Evolutionary conservation across 2,113 vertebrate genomes (phyloP), one percentile per base, ranked within the genome.

Genomic region (Anarrhichthys ocellatus): DNA sequence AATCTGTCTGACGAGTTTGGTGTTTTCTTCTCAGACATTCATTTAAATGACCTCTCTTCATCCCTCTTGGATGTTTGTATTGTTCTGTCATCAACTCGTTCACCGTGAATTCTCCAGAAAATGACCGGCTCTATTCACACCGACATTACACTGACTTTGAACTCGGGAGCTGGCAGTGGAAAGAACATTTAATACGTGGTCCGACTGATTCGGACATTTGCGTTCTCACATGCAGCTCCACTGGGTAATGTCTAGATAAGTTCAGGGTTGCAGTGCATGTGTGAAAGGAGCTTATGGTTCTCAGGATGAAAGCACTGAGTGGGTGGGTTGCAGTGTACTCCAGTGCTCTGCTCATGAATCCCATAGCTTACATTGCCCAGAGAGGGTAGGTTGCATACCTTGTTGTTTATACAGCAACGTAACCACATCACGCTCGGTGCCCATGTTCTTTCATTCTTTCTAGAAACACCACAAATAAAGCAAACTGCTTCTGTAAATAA

Each of bases 371-470:
- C 20, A 78, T 59, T 75, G 54, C n/a, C 20, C 24, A 59, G 52
- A 74, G 75, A 85, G 32, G 63, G 46, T 20, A n/a, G 56, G 5
- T 54, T 78, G 59, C 76, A 74, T 81, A 59, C 67, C 67, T 64
- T 38, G 76, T 80, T 88, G 84, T 86, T 87, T 89, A 87, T 80
- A 32, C 4, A 77, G 68, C 63, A 67, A 54, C 48, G 10, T 77
- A 59, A 44, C 56, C 61, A 69, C 82, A 42, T 68, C 36, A 17
- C 27, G 50, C 42, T 58, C 65, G 9, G 14, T 36, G 32, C n/a
- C 64, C 36, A 27, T 63, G 36, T 32, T 56, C 61, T 63, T 78
- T 62, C 54, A 42, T 44, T 80, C 24, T 62, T 46, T 58, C 11
- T 40, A 54, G 64, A 85, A 71, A 38, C 20, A 20, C n/a, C 32